Base-by-base conservation (phyloP, 2,113 vertebrate genomes). In the Enhydra lutris region DNA sequence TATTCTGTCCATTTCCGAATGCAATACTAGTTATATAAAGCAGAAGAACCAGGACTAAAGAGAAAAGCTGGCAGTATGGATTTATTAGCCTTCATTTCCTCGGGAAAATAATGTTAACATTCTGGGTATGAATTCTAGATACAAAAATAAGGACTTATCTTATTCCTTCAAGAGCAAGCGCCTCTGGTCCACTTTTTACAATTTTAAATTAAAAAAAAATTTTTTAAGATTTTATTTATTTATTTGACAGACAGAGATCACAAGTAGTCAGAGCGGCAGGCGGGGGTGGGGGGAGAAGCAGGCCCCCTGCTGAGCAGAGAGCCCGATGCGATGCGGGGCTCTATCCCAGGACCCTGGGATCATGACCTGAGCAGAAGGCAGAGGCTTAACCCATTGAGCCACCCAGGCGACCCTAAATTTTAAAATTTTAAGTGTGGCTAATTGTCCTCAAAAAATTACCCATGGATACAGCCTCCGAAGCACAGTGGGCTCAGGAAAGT, bases 81-180 rank as follows among this genome's bases (percentile, higher is more conserved):
- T 80, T 92, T 26, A 73, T 47, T 61, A 79, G 67, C 17, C 13
- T 57, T 55, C 2, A 13, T 83, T 78, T 96, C 95, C 69, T 92
- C 39, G 45, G 69, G 36, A 96, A 96, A 71, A 18, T 34, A 87
- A 50, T 2, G 6, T 76, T 80, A 82, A 47, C 94, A 93, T 97
- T 97, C 76, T 87, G 57, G 74, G 74, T 55, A 1, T 0, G 94
- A 98, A 96, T 89, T 84, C 34, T 82, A 59, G 45, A 92, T 24
- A 34, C 45, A 42, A 87, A 95, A 94, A 71, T 74, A 47, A 86
- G 67, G 47, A 95, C 55, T 26, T 10, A 47, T 63, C 45, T n/a
- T 81, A 24, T 67, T 97, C 81, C 73, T 81, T 57, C 50, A 47
- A 92, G 76, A 74, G 82, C 14, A 95, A 63, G 45, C 7, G 57